Evolutionary conservation across 2,797 vertebrate species (phyloP), one percentile per base, ranked within the genome.

Genomic region (Chromobotia macracanthus): DNA sequence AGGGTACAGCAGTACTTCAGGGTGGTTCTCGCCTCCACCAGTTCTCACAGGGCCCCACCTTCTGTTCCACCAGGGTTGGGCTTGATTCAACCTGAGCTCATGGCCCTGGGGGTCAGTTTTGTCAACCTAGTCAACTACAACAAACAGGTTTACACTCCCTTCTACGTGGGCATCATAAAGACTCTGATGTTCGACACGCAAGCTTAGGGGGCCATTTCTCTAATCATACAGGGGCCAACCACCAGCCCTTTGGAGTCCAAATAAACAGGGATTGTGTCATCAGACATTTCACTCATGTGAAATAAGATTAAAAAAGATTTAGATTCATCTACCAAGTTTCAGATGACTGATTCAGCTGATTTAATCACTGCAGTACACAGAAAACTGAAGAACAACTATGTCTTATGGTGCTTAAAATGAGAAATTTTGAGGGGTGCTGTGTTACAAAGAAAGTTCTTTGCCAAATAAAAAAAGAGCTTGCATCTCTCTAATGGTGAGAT

Each of bases 61-160:
- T 56, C 93, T 0, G 28, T 95, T 21, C 95, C 95, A 3, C 92
- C 94, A 31, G 96, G 96, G 55, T 91, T 99, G 80, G 88, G 90
- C 0, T 88, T 94, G 64, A 91, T 98, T 87, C 94, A 95, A 75
- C 85, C 89, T 0, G 97, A 99, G 85, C 89, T 98, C 18, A 90
- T 92, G 65, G 61, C 83, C 0, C 55, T 97, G 35, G 96, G 93
- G 65, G 91, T 89, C 67, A 95, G 93, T 68, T 98, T 95, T 38
- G 87, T 92, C 31, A 92, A 87, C 87, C 92, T 98, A 69, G 94
- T 97, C 66, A 95, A 95, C 88, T 95, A 95, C 87, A 98, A 99
- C 92, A 96, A 93, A 84, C 89, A 90, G 81, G 95, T 97, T 7
- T 98, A 98, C 46, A 94, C 95, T 90, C 96, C 96, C 19, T 98